phyloP scores from a whole-genome alignment of 2,888 invertebrate species.

The Mythimna pallens region DNA sequence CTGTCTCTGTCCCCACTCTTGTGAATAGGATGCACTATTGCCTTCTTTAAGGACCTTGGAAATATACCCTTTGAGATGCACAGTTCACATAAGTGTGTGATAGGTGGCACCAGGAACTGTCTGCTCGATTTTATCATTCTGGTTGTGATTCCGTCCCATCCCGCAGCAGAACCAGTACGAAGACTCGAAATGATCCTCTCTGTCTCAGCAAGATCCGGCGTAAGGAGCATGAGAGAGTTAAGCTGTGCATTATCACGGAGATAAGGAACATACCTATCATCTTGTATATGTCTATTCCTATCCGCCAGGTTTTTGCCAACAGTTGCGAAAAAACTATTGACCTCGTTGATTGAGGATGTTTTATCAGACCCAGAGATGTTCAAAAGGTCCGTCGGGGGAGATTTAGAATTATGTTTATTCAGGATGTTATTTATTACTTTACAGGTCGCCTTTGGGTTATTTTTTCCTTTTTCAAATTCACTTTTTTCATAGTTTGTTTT shows the following conservation, averaged over 20 bases:
- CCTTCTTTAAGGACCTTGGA: not conserved
- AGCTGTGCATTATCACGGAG: not conserved
- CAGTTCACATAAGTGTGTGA: not conserved
- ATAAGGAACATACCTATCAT: not conserved
- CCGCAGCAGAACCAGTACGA: not conserved
- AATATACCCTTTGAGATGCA: not conserved
- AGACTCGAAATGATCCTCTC: not conserved
- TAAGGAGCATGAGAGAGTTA: conserved; percentile 1
- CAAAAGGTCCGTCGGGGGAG: not conserved
- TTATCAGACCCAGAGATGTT: not conserved
- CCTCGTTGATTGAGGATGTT: not conserved
- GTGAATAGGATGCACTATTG: no score
- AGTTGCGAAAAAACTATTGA: not conserved
- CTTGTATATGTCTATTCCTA: not conserved
- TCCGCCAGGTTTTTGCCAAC: not conserved
- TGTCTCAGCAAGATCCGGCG: not conserved
- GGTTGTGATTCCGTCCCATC: not conserved
- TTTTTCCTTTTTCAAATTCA: not conserved
- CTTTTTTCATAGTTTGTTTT: conserved; percentile 5
- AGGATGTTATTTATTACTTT: not conserved
- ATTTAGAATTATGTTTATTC: not conserved
- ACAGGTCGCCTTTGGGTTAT: not conserved
- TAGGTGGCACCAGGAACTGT: not conserved
- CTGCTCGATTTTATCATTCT: no score
- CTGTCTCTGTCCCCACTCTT: no score